These are phyloP conservation scores for Drosophila prosaltans DNA, from an alignment of 1,140 invertebrate genomes.

Conservation along the genomic window DNA sequence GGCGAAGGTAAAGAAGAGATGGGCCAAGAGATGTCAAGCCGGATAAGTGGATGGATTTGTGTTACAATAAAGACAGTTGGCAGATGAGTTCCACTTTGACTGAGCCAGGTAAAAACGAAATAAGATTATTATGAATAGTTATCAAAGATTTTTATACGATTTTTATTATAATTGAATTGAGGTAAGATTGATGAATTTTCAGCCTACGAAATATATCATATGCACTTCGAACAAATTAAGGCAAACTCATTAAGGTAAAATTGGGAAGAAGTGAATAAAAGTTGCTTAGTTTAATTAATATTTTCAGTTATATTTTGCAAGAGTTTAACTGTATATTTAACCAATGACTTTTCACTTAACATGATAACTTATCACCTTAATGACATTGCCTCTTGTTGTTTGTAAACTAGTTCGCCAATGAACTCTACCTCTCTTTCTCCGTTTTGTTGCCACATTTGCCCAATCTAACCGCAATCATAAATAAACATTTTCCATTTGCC, in stretches of 20 bases:
- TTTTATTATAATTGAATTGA: conserved; percentile 15
- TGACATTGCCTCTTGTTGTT: background rate
- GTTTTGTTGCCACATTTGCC: background rate
- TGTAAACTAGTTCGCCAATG: background rate
- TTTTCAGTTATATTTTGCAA: too few relatives aligned
- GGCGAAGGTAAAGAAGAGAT: background rate
- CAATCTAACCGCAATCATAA: conserved; percentile 5
- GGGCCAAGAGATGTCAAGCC: conserved; percentile 2
- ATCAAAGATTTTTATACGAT: conserved; percentile 4
- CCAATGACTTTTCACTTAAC: too few relatives aligned
- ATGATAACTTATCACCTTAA: background rate
- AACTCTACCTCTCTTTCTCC: background rate
- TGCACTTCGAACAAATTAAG: conserved; percentile 1
- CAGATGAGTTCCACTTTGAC: conserved; percentile 2
- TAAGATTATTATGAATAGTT: conserved; percentile 1
- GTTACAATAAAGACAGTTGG: conserved; percentile 5
- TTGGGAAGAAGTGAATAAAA: too few relatives aligned
- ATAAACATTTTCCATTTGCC: conserved; percentile 5
- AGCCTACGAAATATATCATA: background rate
- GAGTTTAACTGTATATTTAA: too few relatives aligned
- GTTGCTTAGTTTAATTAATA: too few relatives aligned
- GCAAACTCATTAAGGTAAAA: too few relatives aligned
- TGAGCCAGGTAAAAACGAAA: background rate
- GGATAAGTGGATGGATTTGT: conserved; percentile 45
- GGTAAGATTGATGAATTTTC: conserved; percentile 4